phyloP scores from a whole-genome alignment of 2,888 invertebrate species.

The Apeira syringaria region DNA sequence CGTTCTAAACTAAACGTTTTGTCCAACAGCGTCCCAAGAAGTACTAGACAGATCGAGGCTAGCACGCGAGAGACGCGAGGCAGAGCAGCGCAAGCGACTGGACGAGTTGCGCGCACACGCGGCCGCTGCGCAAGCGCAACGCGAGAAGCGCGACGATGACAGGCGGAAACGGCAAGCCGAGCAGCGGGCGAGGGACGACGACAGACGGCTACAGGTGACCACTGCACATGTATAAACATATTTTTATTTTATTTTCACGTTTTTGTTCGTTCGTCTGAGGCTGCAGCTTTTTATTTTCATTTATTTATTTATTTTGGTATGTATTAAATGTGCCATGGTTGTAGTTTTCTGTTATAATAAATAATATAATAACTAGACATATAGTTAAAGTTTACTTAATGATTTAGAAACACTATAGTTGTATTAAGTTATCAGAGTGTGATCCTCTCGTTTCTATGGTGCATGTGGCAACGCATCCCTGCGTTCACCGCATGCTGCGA shows the following conservation, averaged over 20 bases:
- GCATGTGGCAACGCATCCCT: too few species aligned
- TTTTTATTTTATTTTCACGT: conserved; percentile 2
- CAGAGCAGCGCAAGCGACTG: conserved; percentile 93
- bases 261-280: neutral
- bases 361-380: too few species aligned
- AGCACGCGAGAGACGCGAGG: conserved; percentile 94
- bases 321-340: neutral
- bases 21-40: conserved; percentile 58
- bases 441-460: too few species aligned
- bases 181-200: conserved; percentile 90
- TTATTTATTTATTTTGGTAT: neutral
- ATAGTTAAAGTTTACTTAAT: too few species aligned
- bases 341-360: too few species aligned
- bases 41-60: conserved; percentile 86
- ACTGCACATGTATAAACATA: conserved; percentile 19
- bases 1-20: conserved; percentile 10
- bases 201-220: conserved; percentile 75
- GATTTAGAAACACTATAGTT: too few species aligned
- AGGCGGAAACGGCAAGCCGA: conserved; percentile 92
- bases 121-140: conserved; percentile 93
- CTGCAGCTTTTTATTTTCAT: neutral
- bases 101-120: conserved; percentile 96
- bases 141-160: conserved; percentile 95
- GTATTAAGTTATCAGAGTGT: too few species aligned
- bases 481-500: too few species aligned